phyloP scores from a whole-genome alignment of 2,797 vertebrate species.

The Myripristis murdjan region DNA sequence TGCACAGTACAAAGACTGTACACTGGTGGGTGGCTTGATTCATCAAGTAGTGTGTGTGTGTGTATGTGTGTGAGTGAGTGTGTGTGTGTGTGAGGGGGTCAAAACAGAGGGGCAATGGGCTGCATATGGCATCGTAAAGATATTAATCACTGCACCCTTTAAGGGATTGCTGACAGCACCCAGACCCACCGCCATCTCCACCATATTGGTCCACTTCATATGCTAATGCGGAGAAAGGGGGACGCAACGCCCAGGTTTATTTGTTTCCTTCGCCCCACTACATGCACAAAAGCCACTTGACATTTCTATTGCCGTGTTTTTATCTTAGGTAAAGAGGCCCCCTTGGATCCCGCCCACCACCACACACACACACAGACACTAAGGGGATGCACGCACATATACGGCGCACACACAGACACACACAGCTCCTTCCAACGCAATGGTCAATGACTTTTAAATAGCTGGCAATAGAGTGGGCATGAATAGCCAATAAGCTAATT shows the following conservation, averaged over 20 bases:
- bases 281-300: slow-evolving; percentile 85
- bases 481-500: slow-evolving; percentile 90
- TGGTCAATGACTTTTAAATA: slow-evolving; percentile 89
- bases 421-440: slow-evolving; percentile 78
- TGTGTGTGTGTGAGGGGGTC: too few species aligned
- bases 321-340: slow-evolving; percentile 86
- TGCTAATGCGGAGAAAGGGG: slow-evolving; percentile 90
- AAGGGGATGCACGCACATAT: slow-evolving; percentile 51
- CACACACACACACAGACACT: slow-evolving; percentile 36
- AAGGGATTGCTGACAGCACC: slow-evolving; percentile 92
- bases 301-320: slow-evolving; percentile 87
- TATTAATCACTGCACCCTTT: slow-evolving; percentile 95
- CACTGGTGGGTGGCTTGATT: slow-evolving; percentile 78
- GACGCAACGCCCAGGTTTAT: slow-evolving; percentile 86
- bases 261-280: slow-evolving; percentile 84
- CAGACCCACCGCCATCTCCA: slow-evolving; percentile 87
- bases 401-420: slow-evolving; percentile 48
- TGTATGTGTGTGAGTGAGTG: too few species aligned
- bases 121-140: slow-evolving; percentile 95
- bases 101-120: slow-evolving; percentile 78
- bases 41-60: slow-evolving; percentile 58
- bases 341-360: slow-evolving; percentile 69
- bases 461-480: slow-evolving; percentile 89
- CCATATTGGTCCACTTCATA: slow-evolving; percentile 92
- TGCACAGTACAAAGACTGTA: not conserved